These are phyloP conservation scores for Sebastes wilsoni DNA, from an alignment of 2,797 vertebrate genomes.

Conservation along the genomic window DNA sequence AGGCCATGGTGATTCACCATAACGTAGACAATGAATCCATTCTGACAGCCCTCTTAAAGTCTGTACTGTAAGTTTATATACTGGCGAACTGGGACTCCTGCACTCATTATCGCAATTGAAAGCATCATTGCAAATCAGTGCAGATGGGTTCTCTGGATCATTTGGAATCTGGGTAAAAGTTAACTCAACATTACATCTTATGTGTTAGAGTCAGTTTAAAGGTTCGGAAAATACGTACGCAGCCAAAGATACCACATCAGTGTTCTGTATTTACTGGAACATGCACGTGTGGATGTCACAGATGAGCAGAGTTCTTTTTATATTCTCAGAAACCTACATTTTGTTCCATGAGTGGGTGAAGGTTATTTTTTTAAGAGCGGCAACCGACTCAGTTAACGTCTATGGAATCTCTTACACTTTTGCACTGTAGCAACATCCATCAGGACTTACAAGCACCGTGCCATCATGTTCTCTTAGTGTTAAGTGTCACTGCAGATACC, in stretches of 20 bases:
- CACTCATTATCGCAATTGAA: constrained; percentile 52
- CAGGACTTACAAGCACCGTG: background rate
- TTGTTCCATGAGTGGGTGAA: constrained; percentile 9
- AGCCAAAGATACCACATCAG: constrained; percentile 10
- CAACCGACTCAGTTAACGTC: constrained; percentile 21
- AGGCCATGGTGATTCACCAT: constrained; percentile 58
- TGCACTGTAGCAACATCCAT: background rate
- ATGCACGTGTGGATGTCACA: constrained; percentile 18
- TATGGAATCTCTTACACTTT: constrained; percentile 11
- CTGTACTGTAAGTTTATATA: constrained; percentile 18
- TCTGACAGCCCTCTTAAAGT: constrained; percentile 53
- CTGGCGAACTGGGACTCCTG: constrained; percentile 20
- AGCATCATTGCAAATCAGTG: constrained; percentile 43
- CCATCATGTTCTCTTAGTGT: constrained; percentile 1
- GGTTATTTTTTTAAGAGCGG: constrained; percentile 6
- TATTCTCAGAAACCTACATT: constrained; percentile 26
- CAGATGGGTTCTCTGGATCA: constrained; percentile 19
- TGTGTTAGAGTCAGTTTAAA: constrained; percentile 1
- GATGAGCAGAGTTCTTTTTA: constrained; percentile 20
- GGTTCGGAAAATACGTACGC: background rate
- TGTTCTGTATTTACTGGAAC: constrained; percentile 9
- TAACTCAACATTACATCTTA: constrained; percentile 10
- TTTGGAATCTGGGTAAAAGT: constrained; percentile 41
- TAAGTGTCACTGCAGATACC: constrained; percentile 1
- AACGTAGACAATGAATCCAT: constrained; percentile 61